Conservation (phyloP, 92 coral and sea anemone species). For the Ricordea florida region DNA sequence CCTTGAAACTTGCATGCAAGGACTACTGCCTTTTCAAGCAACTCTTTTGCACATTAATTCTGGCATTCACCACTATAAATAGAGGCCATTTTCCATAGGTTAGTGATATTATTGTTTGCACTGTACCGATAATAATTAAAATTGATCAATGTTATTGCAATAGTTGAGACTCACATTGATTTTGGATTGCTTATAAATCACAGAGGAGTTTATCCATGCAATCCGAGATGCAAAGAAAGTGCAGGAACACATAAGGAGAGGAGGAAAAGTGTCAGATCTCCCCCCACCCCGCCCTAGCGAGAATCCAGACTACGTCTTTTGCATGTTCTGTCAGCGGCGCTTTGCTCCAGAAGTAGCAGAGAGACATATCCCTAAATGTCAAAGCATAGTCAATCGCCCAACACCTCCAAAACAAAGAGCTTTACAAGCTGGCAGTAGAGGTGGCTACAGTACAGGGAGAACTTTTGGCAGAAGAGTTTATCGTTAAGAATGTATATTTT, state of each 20-base stretch:
- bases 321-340: constrained; percentile 87
- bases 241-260: constrained; percentile 78
- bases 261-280: constrained; percentile 91
- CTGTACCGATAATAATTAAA: no score
- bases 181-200: background rate
- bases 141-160: no score
- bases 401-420: constrained; percentile 95
- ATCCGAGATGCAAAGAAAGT: constrained; percentile 94
- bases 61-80: no score
- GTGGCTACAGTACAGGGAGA: background rate
- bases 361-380: constrained; percentile 98
- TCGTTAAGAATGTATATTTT: background rate
- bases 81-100: no score
- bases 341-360: constrained; percentile 96
- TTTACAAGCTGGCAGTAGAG: constrained; percentile 48
- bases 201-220: constrained; percentile 95
- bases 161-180: background rate
- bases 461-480: background rate
- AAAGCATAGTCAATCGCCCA: constrained; percentile 82
- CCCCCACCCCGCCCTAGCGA: constrained; percentile 99
- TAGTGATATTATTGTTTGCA: no score
- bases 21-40: no score
- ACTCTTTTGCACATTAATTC: no score
- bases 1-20: no score
- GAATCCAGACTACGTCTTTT: constrained; percentile 94